Conservation (phyloP, 2,113 vertebrate genomes). For the Muntiacus muntjak region DNA sequence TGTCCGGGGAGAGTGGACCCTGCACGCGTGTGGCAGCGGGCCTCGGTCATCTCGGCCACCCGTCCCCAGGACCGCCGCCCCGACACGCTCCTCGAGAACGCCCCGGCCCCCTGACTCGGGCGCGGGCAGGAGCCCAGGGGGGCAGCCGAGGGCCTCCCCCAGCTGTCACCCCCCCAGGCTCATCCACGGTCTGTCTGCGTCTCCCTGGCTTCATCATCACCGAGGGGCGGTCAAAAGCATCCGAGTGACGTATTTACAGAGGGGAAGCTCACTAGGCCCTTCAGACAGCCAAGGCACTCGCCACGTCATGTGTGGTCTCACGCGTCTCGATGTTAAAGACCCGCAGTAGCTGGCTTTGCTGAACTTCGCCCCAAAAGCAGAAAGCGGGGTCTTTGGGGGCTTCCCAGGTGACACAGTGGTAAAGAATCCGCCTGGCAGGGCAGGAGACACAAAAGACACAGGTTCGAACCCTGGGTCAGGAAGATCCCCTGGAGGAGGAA, state of each 20-base stretch:
- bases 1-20: accelerated
- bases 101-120: accelerated
- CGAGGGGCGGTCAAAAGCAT: no score
- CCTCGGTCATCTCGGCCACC: accelerated
- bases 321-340: accelerated
- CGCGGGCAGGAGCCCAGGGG: accelerated
- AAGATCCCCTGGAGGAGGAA: neutral
- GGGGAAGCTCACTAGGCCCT: neutral
- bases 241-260: accelerated
- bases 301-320: accelerated
- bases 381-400: neutral
- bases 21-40: accelerated
- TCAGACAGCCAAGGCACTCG: accelerated
- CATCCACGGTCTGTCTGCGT: accelerated
- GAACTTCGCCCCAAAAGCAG: accelerated
- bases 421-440: neutral
- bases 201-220: neutral
- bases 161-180: accelerated
- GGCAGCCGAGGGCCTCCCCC: neutral
- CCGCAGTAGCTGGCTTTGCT: accelerated
- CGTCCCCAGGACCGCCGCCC: accelerated
- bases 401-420: neutral
- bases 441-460: neutral
- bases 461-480: neutral
- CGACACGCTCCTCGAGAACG: accelerated